These are phyloP conservation scores for Alces alces DNA, from an alignment of 2,113 vertebrate genomes.

Conservation along the genomic window DNA sequence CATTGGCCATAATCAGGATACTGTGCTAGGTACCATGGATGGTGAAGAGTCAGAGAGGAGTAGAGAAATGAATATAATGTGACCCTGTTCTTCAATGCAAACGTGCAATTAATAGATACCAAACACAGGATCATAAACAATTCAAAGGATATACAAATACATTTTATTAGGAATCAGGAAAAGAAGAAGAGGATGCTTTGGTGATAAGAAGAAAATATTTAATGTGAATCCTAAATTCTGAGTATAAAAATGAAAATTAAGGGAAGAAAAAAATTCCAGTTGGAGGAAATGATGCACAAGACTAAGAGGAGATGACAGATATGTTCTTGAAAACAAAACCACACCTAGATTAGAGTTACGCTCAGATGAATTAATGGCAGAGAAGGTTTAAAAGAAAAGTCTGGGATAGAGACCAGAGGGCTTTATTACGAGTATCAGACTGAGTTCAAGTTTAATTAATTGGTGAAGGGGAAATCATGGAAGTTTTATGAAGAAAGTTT, in stretches of 20 bases:
- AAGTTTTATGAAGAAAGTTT: not conserved
- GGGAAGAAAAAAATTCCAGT: not conserved
- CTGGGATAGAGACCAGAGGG: not conserved
- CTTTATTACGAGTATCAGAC: not conserved
- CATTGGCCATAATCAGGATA: not conserved
- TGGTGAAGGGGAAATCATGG: not conserved
- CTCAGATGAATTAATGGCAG: not conserved
- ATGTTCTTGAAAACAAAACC: not conserved
- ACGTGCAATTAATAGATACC: accelerated
- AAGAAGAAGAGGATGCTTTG: not conserved
- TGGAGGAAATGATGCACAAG: not conserved
- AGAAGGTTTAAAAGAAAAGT: not conserved
- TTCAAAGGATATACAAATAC: not conserved
- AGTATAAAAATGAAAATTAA: not conserved
- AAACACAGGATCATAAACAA: not conserved
- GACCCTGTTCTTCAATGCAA: not conserved
- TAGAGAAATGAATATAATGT: not conserved
- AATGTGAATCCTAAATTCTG: not conserved
- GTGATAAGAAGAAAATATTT: not conserved
- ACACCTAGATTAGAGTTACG: not conserved
- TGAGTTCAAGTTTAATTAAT: slow-evolving; percentile 40
- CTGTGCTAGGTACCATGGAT: accelerated
- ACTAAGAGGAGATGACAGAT: not conserved
- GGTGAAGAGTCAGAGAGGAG: not conserved
- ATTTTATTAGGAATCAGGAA: not conserved